Evolutionary conservation across 2,797 vertebrate genomes (phyloP).

Genomic region (Nannoperca australis): DNA sequence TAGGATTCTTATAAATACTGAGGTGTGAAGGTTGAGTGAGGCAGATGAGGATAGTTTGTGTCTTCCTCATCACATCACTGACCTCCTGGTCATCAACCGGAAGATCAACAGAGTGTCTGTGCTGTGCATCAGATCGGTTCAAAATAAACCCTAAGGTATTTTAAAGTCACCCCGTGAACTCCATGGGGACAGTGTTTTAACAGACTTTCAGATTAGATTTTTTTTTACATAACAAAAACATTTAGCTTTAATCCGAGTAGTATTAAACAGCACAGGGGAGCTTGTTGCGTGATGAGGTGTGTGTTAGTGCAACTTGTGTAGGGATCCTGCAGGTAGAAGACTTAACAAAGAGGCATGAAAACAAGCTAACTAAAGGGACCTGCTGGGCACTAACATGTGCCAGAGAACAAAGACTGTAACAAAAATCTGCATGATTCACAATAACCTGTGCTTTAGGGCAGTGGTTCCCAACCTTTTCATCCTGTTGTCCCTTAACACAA

Average conservation of each 20-base stretch:
- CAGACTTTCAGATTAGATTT: constrained; percentile 36
- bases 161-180: constrained; percentile 52
- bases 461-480: neutral
- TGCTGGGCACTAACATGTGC: constrained; percentile 6
- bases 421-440: constrained; percentile 6
- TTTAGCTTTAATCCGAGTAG: constrained; percentile 65
- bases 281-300: constrained; percentile 30
- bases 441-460: neutral
- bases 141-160: constrained; percentile 61
- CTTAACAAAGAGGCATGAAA: constrained; percentile 24
- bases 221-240: constrained; percentile 69
- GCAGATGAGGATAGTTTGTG: constrained; percentile 1
- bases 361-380: neutral
- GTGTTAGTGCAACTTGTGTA: constrained; percentile 19
- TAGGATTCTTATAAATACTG: constrained; percentile 15
- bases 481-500: neutral
- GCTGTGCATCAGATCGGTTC: constrained; percentile 38
- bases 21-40: neutral
- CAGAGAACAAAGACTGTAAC: neutral
- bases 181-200: constrained; percentile 34
- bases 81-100: constrained; percentile 9
- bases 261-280: constrained; percentile 53
- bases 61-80: constrained; percentile 28
- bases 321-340: constrained; percentile 18
- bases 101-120: constrained; percentile 21